A percentile compares a stretch with the other conserved stretches of the same genome.
phyloP scores from a whole-genome alignment of 2,888 invertebrate species.

The Lasiommata megera region DNA sequence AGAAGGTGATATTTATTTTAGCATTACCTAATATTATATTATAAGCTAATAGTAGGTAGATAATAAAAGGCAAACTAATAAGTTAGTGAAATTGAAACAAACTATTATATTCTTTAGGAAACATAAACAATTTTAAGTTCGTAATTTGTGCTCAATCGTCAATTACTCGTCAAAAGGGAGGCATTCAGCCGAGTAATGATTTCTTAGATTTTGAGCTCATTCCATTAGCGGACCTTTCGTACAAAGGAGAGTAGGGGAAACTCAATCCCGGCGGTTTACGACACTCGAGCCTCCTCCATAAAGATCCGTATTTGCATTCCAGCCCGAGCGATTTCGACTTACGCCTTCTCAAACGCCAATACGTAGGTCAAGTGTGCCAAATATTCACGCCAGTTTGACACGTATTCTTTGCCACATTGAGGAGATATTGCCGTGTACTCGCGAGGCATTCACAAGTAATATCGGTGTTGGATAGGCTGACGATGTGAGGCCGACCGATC shows the following conservation, averaged over 20 bases:
- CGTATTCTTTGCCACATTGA: slow-evolving; percentile 17
- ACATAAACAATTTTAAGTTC: background rate
- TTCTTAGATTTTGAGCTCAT: slow-evolving; percentile 45
- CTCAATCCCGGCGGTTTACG: slow-evolving; percentile 59
- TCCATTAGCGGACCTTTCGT: slow-evolving; percentile 69
- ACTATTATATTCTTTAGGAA: background rate
- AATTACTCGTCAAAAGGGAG: slow-evolving; percentile 12
- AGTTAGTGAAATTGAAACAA: too few relatives aligned
- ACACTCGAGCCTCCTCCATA: slow-evolving; percentile 48
- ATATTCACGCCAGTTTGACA: slow-evolving; percentile 19
- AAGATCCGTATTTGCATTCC: slow-evolving; percentile 72
- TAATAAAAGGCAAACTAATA: too few relatives aligned
- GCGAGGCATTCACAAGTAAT: slow-evolving; percentile 20
- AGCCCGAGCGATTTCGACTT: slow-evolving; percentile 60
- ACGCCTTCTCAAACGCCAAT: slow-evolving; percentile 52
- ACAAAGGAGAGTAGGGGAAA: slow-evolving; percentile 65
- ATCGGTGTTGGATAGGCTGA: slow-evolving; percentile 29
- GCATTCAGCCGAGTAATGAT: slow-evolving; percentile 23
- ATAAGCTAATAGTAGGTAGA: too few relatives aligned
- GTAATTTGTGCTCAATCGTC: slow-evolving; percentile 20
- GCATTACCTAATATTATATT: too few relatives aligned
- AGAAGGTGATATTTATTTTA: too few relatives aligned
- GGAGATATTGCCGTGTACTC: slow-evolving; percentile 12
- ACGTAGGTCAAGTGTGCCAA: slow-evolving; percentile 49
- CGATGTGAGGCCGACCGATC: slow-evolving; percentile 29